A percentile compares a stretch with the other conserved stretches of the same genome.
Conservation (phyloP, 1,140 invertebrate genomes). For the Hylaeus anthracinus region DNA sequence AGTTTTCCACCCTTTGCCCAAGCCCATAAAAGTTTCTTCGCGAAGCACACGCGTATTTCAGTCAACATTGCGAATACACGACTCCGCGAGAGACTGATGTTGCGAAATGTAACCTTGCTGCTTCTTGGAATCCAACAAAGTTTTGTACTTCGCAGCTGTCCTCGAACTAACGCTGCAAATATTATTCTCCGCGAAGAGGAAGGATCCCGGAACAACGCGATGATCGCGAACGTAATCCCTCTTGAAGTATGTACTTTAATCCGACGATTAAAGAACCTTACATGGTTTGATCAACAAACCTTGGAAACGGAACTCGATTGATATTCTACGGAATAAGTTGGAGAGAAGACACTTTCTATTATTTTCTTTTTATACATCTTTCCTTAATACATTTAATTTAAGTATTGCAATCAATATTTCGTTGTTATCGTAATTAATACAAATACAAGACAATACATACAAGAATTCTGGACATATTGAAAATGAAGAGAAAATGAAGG, state of each 20-base stretch:
- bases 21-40: background rate
- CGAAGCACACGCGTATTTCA: background rate
- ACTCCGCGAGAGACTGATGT: background rate
- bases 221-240: background rate
- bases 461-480: too few relatives aligned
- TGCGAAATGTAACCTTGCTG: background rate
- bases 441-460: too few relatives aligned
- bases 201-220: background rate
- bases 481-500: too few relatives aligned
- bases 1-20: background rate
- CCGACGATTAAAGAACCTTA: background rate
- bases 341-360: too few relatives aligned
- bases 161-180: background rate
- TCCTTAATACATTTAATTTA: too few relatives aligned
- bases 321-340: background rate
- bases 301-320: too few relatives aligned
- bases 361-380: too few relatives aligned
- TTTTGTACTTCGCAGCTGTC: background rate
- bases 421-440: too few relatives aligned
- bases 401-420: too few relatives aligned
- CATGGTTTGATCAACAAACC: background rate
- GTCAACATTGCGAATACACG: background rate
- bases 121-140: background rate
- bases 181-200: constrained; percentile 2
- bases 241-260: background rate